Percentiles rank a stretch among this genome's conserved stretches.
These are phyloP conservation scores for Centrocercus urophasianus DNA, from an alignment of 2,113 vertebrate species.

Conservation along the genomic window DNA sequence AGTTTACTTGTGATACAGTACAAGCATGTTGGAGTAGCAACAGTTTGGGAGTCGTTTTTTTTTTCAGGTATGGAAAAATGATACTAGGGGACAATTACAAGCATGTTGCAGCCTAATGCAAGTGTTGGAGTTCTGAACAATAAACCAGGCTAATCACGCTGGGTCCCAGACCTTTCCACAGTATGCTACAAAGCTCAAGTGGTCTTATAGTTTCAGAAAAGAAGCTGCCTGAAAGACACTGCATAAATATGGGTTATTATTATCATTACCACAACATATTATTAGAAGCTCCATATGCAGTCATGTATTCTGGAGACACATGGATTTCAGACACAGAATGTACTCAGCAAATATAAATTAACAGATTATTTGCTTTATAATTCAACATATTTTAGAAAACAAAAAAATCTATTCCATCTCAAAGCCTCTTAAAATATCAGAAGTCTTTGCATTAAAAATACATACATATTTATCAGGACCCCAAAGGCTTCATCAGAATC, in stretches of 20 bases:
- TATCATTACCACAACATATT: background rate
- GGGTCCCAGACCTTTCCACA: background rate
- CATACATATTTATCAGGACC: background rate
- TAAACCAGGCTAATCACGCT: background rate
- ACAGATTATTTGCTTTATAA: background rate
- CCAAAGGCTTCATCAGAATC: background rate
- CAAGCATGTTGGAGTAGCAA: background rate
- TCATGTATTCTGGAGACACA: background rate
- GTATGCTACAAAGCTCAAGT: background rate
- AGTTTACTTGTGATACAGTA: background rate
- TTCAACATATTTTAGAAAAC: background rate
- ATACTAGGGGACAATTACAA: background rate
- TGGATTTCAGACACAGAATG: background rate
- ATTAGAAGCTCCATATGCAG: background rate
- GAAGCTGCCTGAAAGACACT: background rate
- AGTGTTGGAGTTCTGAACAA: background rate
- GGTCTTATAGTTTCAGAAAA: background rate
- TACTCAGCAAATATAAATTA: background rate
- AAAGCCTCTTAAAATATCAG: background rate
- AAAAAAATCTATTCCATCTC: background rate
- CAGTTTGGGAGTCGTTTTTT: background rate
- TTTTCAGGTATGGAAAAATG: background rate
- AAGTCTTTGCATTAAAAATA: background rate
- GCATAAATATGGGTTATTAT: constrained; percentile 7
- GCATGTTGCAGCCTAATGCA: background rate